phyloP scores from a whole-genome alignment of 2,113 vertebrate genomes.

The Camelus dromedarius region DNA sequence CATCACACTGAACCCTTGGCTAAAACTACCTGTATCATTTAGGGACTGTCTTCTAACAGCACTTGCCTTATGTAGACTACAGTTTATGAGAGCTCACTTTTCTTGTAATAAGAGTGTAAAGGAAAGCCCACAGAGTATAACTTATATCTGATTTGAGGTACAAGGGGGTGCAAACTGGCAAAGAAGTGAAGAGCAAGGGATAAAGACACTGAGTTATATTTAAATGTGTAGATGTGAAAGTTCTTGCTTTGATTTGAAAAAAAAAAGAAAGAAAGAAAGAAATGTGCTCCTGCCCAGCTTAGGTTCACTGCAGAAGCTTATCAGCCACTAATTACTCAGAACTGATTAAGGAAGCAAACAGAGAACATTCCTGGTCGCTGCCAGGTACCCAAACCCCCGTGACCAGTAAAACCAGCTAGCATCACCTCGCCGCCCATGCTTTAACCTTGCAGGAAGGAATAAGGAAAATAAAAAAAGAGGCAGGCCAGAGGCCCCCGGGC shows the following conservation, averaged over 20 bases:
- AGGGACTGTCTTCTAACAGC: neutral
- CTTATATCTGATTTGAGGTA: constrained; percentile 27
- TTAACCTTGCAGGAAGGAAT: neutral
- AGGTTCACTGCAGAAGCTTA: neutral
- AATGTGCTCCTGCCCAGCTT: neutral
- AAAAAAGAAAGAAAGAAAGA: neutral
- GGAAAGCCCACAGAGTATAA: constrained; percentile 7
- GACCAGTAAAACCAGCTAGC: constrained; percentile 21
- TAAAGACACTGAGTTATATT: constrained; percentile 34
- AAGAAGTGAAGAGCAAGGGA: neutral
- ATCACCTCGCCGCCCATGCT: neutral
- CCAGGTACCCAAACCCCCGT: neutral
- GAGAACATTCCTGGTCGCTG: constrained; percentile 13
- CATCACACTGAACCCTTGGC: neutral
- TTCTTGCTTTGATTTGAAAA: constrained; percentile 11
- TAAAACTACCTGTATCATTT: neutral
- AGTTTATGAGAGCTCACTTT: constrained; percentile 51
- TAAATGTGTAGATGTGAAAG: constrained; percentile 46
- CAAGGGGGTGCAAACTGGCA: neutral
- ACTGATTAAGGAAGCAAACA: neutral
- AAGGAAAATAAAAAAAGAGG: neutral
- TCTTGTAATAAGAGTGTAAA: constrained; percentile 37
- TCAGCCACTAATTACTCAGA: constrained; percentile 39
- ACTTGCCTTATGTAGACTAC: neutral
- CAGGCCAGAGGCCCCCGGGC: neutral